phyloP scores from a whole-genome alignment of 2,797 vertebrate genomes.

The Hyperoplus lanceolatus region DNA sequence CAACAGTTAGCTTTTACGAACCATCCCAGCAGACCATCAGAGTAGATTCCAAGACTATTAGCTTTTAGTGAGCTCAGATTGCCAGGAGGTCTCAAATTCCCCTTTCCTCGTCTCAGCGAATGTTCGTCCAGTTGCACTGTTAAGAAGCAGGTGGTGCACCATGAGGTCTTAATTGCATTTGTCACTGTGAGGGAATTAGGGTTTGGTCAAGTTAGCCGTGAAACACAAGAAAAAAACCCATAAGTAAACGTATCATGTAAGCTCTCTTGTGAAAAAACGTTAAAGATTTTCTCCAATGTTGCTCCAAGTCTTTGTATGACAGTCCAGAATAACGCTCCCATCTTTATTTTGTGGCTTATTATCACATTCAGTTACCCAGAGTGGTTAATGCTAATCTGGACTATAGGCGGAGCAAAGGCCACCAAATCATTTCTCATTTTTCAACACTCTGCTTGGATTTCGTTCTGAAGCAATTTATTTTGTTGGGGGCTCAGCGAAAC shows the following conservation, averaged over 20 bases:
- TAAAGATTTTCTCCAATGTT: background rate
- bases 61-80: conserved; percentile 52
- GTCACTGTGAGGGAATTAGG: conserved; percentile 26
- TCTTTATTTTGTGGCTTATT: conserved; percentile 34
- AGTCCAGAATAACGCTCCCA: conserved; percentile 12
- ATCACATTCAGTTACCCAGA: conserved; percentile 32
- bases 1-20: conserved; percentile 58
- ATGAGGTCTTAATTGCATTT: conserved; percentile 44
- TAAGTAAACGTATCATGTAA: background rate
- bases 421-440: conserved; percentile 43
- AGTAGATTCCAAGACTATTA: conserved; percentile 59
- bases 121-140: conserved; percentile 17
- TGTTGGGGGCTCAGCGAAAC: conserved; percentile 42
- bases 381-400: conserved; percentile 57
- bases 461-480: conserved; percentile 46
- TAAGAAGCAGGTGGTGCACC: conserved; percentile 34
- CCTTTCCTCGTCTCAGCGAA: conserved; percentile 42
- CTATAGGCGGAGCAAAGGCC: conserved; percentile 52
- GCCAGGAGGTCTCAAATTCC: conserved; percentile 52
- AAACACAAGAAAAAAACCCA: background rate
- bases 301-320: conserved; percentile 9
- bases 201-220: conserved; percentile 8
- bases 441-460: conserved; percentile 29
- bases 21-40: conserved; percentile 60
- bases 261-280: background rate